Base-by-base conservation (phyloP, 2,113 vertebrate species). In the Sceloporus undulatus region DNA sequence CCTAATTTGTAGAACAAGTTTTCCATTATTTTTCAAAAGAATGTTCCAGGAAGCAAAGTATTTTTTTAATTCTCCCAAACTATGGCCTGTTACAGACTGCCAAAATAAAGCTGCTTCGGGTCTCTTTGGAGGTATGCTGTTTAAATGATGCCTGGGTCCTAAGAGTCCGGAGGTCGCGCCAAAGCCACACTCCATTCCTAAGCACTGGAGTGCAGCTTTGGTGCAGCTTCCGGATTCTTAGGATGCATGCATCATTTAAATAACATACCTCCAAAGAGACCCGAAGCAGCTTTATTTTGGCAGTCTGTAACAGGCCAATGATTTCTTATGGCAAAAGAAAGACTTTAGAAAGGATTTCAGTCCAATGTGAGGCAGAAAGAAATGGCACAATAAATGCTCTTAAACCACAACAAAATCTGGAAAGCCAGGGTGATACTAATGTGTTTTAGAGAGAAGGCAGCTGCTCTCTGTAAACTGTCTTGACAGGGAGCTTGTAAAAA, bases 381-480 rank as follows among this genome's bases (percentile, higher is more conserved):
- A 90, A 86, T 85, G 0, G 0, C 54, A 71, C 48, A 88, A 88
- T 18, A 78, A 78, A 42, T 62, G 85, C 79, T 0, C 18, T 71
- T 87, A 84, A 78, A 84, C 38, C 19, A 85, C 34, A 88, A 85
- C 84, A 10, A 0, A 86, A 38, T 19, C 25, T 38, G 42, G 40
- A 87, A 81, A 91, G 77, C 62, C 73, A 0, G 0, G 42, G 62
- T 70, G 74, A 90, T 54, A 34, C 71, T 1, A 65, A 84, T 54
- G 84, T 90, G 89, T 34, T 93, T 78, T 73, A 74, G 81, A 91
- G 80, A 48, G 68, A 92, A 94, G 87, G 74, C 94, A 94, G 92
- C 91, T 92, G 91, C 75, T 90, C 0, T 79, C 54, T 81, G 70
- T 65, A 81, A 87, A 90, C 21, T 79, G 78, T n/a, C 42, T 84